phyloP scores from a whole-genome alignment of 1,140 invertebrate species.

The Branchinecta lynchi region DNA sequence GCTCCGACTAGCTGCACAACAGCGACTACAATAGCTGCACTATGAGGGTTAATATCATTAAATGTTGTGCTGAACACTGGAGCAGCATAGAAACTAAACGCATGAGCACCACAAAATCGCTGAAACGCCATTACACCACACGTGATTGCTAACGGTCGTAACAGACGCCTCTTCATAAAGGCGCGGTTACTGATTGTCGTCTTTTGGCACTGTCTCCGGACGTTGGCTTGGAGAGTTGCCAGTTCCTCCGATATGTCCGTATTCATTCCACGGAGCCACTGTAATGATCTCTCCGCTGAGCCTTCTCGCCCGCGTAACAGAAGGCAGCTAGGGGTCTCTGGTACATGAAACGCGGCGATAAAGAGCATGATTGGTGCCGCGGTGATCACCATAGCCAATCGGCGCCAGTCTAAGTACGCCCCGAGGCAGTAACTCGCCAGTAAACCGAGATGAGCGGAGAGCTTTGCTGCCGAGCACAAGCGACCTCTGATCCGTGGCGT shows the following conservation, averaged over 20 bases:
- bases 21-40: conserved; percentile 57
- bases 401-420: conserved; percentile 60
- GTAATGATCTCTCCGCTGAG: conserved; percentile 55
- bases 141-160: conserved; percentile 54
- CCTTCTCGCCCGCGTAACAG: conserved; percentile 52
- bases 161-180: conserved; percentile 34
- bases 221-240: conserved; percentile 47
- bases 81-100: conserved; percentile 67
- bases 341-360: conserved; percentile 39
- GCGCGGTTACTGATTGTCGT: conserved; percentile 29
- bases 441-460: conserved; percentile 59
- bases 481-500: conserved; percentile 66
- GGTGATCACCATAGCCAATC: conserved; percentile 55
- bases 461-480: conserved; percentile 63
- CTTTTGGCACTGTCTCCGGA: conserved; percentile 33
- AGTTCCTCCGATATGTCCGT: conserved; percentile 53
- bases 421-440: conserved; percentile 63
- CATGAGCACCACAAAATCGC: conserved; percentile 59
- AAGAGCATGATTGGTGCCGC: conserved; percentile 41
- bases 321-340: conserved; percentile 66
- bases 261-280: conserved; percentile 54
- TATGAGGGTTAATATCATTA: conserved; percentile 56
- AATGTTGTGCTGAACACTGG: conserved; percentile 44
- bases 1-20: conserved; percentile 60
- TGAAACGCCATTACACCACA: conserved; percentile 64